Evolutionary conservation across 2,113 vertebrate genomes (phyloP), one percentile per base, ranked within the genome.

Genomic region (Gambusia affinis): DNA sequence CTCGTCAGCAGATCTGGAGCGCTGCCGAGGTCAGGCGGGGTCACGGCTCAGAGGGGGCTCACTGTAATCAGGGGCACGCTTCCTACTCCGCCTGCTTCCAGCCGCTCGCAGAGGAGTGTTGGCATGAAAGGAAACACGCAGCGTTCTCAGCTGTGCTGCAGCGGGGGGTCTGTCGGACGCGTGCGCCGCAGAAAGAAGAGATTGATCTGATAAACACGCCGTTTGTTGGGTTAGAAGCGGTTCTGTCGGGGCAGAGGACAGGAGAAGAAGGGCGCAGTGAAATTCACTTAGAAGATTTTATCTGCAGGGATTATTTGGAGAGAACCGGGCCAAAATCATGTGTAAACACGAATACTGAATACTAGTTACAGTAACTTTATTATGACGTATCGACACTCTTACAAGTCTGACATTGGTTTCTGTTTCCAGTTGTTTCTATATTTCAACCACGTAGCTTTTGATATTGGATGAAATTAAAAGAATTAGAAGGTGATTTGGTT

Each of bases 1-100:
- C 71, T 88, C 85, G 76, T 85, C 89, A 89, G 79, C 86, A 81
- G 76, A 89, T 85, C 75, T 88, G 92, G 87, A 90, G 66, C 29
- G 75, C 69, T 69, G 75, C 82, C 83, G 71, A 27, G 65, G 73
- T 87, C 80, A 73, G 72, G 29, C 73, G 24, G 68, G 81, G 77
- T 84, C 88, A 66, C 79, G 73, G 47, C 82, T 85, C 88, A 47
- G 29, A 68, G 71, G 73, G 69, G 69, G 78, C 37, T 27, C 4
- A 31, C 76, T 79, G 79, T 88, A 87, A 78, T 84, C 82, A 83
- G 37, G 75, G 64, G 60, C 60, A 51, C 44, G 42, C 84, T 79
- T 71, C 80, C 81, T 67, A 74, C 67, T 61, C 30, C 14, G 15
- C 60, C 39, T 64, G 67, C 66, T 82, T 64, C 29, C 62, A 64